Conservation (phyloP, 2,113 vertebrate genomes). For the Callipepla squamata region DNA sequence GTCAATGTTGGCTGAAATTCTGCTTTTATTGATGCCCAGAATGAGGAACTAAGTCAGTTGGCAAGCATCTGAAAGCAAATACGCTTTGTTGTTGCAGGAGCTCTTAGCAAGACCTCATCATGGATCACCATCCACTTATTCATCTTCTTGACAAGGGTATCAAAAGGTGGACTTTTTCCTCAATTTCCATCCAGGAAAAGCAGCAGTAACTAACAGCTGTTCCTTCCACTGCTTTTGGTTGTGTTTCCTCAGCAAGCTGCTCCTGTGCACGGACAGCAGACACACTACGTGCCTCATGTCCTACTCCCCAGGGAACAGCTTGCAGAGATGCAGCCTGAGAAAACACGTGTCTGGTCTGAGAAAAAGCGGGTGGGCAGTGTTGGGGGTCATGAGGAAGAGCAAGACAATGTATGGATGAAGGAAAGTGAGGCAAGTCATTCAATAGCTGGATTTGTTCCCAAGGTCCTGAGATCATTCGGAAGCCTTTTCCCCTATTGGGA, state of each 20-base stretch:
- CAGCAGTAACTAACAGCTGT: not conserved
- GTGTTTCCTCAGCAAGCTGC: not conserved
- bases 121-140: not conserved
- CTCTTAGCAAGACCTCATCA: not conserved
- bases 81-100: not conserved
- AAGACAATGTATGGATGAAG: not conserved
- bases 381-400: not conserved
- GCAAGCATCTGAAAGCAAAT: not conserved
- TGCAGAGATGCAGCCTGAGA: not conserved
- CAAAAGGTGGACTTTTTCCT: not conserved
- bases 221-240: not conserved
- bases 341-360: not conserved
- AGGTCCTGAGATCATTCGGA: not conserved
- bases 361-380: fast-evolving
- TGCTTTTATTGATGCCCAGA: not conserved
- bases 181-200: not conserved
- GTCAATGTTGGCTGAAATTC: not conserved
- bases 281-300: not conserved
- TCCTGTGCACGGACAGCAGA: not conserved
- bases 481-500: not conserved
- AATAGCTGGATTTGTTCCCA: not conserved
- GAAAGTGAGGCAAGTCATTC: not conserved
- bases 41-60: not conserved
- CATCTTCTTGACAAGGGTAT: not conserved
- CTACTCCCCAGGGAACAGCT: not conserved